Percentiles rank a stretch among this genome's conserved stretches.
These are phyloP conservation scores for Protosalanx chinensis DNA, from an alignment of 2,797 vertebrate species.

Conservation along the genomic window DNA sequence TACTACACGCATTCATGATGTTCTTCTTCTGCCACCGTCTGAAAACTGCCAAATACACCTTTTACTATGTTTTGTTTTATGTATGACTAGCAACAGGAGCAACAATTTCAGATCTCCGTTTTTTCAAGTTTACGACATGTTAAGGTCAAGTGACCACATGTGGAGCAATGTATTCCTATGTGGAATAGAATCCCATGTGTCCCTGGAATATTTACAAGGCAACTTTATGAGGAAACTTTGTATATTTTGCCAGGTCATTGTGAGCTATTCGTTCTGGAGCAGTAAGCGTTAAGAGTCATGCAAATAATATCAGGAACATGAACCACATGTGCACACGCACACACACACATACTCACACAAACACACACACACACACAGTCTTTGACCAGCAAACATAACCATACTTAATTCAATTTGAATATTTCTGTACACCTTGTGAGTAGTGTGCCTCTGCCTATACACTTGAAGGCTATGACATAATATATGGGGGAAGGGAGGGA, in stretches of 20 bases:
- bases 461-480: neutral
- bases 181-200: slow-evolving; percentile 21
- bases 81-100: neutral
- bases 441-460: neutral
- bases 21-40: neutral
- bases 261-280: slow-evolving; percentile 20
- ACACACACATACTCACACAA: neutral
- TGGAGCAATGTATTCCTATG: slow-evolving; percentile 23
- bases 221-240: slow-evolving; percentile 50
- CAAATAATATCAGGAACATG: too few relatives aligned
- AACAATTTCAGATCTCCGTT: neutral
- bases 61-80: neutral
- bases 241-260: slow-evolving; percentile 34
- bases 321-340: neutral
- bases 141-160: slow-evolving; percentile 9
- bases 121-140: neutral
- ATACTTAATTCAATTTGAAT: slow-evolving; percentile 5
- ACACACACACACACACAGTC: slow-evolving; percentile 3
- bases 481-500: slow-evolving; percentile 11
- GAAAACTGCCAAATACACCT: neutral
- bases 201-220: slow-evolving; percentile 41
- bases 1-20: neutral
- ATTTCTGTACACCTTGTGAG: neutral
- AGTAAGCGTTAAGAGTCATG: slow-evolving; percentile 15
- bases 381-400: neutral